Evolutionary conservation across 2,888 invertebrate genomes (phyloP), one percentile per base, ranked within the genome.

Genomic region (Lasius platythorax): DNA sequence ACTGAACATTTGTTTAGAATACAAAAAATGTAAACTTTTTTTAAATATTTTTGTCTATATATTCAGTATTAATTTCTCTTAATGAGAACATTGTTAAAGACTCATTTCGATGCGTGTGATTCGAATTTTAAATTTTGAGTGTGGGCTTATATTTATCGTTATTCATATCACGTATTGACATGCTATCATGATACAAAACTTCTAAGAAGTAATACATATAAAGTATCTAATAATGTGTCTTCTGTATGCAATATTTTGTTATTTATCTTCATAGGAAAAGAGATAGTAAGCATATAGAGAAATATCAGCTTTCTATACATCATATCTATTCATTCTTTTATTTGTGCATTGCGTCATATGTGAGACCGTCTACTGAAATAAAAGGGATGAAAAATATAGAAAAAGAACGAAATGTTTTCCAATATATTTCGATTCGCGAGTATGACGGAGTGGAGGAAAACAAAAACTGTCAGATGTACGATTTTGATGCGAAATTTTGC

Each of bases 401-500:
- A 40, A 68, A 68, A 81, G 72, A 50, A 28, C 46, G 12, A 73
- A 72, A 72, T 81, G 63, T 63, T 63, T 81, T 81, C 33, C 61
- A 56, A 46, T 73, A 63, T 81, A 81, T 81, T 81, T 73, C 37
- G 46, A 37, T 37, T 68, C 30, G 68, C 23, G 30, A 46, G n/a
- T 46, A 50, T 33, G 46, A 46, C n/a, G 61, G 23, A 72, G 37
- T 73, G 61, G 33, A 61, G 63, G 18, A 46, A 73, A 81, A 72
- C 79, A 81, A 81, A 72, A 72, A 73, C 79, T 28, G 61, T 81
- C 61, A 78, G 58, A 46, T 61, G 33, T 30, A 58, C 58, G 58
- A 79, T 72, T 79, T 72, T 23, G 72, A 72, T 46, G 61, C 12
- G 73, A n/a, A 43, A 81, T 81, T 72, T 81, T 61, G 72, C 12